Conservation (phyloP, 64 coral and sea anemone genomes). For the Montipora foliosa region DNA sequence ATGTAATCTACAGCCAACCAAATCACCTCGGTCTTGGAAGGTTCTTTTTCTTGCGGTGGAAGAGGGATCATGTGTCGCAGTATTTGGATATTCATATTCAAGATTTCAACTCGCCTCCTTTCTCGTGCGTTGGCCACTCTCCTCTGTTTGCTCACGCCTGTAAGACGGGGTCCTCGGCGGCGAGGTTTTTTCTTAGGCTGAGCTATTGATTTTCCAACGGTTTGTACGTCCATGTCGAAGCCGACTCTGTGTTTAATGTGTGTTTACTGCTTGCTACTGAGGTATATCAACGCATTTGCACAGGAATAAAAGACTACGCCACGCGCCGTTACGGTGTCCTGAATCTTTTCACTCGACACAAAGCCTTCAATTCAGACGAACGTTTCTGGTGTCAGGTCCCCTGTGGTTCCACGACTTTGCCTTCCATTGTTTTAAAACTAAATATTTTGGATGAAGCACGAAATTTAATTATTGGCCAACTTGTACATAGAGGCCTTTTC, state of each 20-base stretch:
- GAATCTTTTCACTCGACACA: slow-evolving; percentile 23
- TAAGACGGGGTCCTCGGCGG: slow-evolving; percentile 64
- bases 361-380: not conserved
- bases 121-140: slow-evolving; percentile 74
- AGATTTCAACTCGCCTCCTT: slow-evolving; percentile 64
- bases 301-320: not conserved
- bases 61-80: slow-evolving; percentile 66
- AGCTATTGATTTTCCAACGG: slow-evolving; percentile 8
- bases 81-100: slow-evolving; percentile 81
- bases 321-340: slow-evolving; percentile 12
- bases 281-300: slow-evolving; percentile 18
- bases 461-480: not conserved
- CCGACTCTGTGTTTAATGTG: slow-evolving; percentile 4
- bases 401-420: not conserved
- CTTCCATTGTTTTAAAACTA: not conserved
- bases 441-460: not conserved
- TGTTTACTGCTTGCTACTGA: slow-evolving; percentile 19
- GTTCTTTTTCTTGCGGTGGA: slow-evolving; percentile 78
- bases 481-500: not conserved
- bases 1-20: slow-evolving; percentile 78
- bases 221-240: not conserved
- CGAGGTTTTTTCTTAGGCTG: slow-evolving; percentile 59
- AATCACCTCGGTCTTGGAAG: slow-evolving; percentile 72
- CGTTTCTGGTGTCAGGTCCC: not conserved
- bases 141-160: slow-evolving; percentile 77